Percentiles rank a stretch among this genome's conserved stretches.
phyloP scores from a whole-genome alignment of 2,888 invertebrate species.

The Calephelis perditalis region DNA sequence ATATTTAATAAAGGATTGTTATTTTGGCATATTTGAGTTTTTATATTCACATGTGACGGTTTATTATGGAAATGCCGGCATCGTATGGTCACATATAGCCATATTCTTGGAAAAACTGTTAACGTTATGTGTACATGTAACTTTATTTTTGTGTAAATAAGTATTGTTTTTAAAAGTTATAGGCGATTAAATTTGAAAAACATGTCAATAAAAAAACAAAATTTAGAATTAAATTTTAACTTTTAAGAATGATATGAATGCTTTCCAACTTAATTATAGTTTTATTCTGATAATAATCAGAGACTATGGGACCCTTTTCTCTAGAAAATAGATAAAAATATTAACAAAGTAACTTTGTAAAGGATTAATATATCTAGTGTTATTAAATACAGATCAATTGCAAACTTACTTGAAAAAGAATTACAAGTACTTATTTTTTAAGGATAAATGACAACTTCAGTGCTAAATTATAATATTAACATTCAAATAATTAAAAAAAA shows the following conservation, averaged over 20 bases:
- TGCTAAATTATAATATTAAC: no score
- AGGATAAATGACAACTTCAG: no score
- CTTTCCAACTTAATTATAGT: background rate
- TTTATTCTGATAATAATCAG: background rate
- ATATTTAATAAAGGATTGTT: no score
- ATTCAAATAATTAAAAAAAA: no score
- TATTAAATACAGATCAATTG: no score
- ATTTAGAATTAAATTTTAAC: background rate
- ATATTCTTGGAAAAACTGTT: conserved; percentile 12
- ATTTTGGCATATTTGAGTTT: background rate
- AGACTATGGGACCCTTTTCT: no score
- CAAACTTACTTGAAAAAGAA: no score
- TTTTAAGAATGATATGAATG: background rate
- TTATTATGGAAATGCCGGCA: conserved; percentile 13
- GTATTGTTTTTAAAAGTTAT: conserved; percentile 1
- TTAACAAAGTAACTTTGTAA: no score
- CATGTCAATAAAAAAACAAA: no score
- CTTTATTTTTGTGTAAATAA: conserved; percentile 11
- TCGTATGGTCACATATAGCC: conserved; percentile 12
- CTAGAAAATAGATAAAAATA: no score
- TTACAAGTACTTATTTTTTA: no score
- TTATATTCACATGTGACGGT: conserved; percentile 13
- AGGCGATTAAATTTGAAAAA: background rate
- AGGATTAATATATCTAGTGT: no score
- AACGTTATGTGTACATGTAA: conserved; percentile 1